Evolutionary conservation across 2,888 invertebrate genomes (phyloP), one percentile per base, ranked within the genome.

Genomic region (Oscheius onirici): DNA sequence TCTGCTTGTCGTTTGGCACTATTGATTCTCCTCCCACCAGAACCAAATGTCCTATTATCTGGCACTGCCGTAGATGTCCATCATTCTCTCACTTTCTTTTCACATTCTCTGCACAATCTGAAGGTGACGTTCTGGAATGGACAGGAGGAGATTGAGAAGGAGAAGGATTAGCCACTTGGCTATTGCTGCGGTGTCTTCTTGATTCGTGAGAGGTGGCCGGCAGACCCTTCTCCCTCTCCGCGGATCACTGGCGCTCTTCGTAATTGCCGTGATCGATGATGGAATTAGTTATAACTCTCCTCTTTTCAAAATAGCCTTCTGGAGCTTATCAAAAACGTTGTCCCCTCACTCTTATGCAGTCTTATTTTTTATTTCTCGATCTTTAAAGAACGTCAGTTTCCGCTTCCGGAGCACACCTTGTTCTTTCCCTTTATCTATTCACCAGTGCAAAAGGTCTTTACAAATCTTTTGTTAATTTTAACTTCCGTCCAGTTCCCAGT

Each of bases 241-340:
- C 63, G 63, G 63, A 63, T 63, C 63, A 63, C 63, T 63, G 63
- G 63, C 63, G 63, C 63, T 63, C 61, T 63, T 63, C 63, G 49
- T 63, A 63, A 63, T 63, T 63, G 63, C 63, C 49, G 63, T 63
- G 63, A 63, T 63, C 63, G 63, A 63, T 63, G 63, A 63, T 63
- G 63, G 63, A 63, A 63, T 63, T 63, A 63, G 63, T 63, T 49
- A 63, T 63, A 63, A 46, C 63, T 63, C 63, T 63, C 34, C 34
- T 34, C 34, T 8, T 34, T 34, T 34, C n/a, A 34, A 34, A 34
- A 34, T 34, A 8, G 5, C 34, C 34, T 34, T 34, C 8, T 34
- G 34, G 5, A 34, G 34, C 3, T n/a, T n/a, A n/a, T n/a, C n/a
- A n/a, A n/a, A n/a, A n/a, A n/a, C n/a, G n/a, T n/a, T n/a, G n/a